These are phyloP conservation scores for Campopleginae sp. DNA, from an alignment of 2,888 invertebrate genomes.

Conservation along the genomic window DNA sequence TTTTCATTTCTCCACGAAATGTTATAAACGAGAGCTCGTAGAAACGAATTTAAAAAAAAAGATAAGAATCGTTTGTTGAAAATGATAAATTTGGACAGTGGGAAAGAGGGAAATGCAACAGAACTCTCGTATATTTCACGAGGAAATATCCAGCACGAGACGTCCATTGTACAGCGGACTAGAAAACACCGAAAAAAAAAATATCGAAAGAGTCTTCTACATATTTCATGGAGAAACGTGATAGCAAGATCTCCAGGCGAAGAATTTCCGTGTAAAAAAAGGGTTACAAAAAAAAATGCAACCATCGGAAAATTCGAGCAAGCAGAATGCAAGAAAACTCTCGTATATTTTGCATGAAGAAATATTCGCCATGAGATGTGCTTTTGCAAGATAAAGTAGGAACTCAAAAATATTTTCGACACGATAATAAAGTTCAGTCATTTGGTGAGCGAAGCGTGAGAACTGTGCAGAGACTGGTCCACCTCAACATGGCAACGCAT, in stretches of 20 bases:
- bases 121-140: slow-evolving; percentile 69
- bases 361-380: slow-evolving; percentile 63
- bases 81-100: slow-evolving; percentile 13
- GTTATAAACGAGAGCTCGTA: slow-evolving; percentile 41
- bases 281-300: background rate
- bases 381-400: background rate
- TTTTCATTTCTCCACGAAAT: slow-evolving; percentile 49
- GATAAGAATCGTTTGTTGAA: background rate
- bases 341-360: slow-evolving; percentile 68
- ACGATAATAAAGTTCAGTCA: background rate
- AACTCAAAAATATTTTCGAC: background rate
- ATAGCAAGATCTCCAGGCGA: slow-evolving; percentile 43
- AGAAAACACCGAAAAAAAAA: background rate
- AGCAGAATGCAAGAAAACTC: slow-evolving; percentile 53
- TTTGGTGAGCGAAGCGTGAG: background rate
- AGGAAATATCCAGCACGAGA: slow-evolving; percentile 65
- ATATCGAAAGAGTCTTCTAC: slow-evolving; percentile 29
- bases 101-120: background rate
- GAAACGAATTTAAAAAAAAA: background rate
- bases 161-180: background rate
- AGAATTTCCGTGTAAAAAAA: slow-evolving; percentile 1
- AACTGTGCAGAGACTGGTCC: background rate
- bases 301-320: slow-evolving; percentile 12
- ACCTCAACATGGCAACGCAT: background rate
- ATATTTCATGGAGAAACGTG: slow-evolving; percentile 51